These are phyloP conservation scores for Odontesthes bonariensis DNA, from an alignment of 2,113 vertebrate species.

Conservation along the genomic window DNA sequence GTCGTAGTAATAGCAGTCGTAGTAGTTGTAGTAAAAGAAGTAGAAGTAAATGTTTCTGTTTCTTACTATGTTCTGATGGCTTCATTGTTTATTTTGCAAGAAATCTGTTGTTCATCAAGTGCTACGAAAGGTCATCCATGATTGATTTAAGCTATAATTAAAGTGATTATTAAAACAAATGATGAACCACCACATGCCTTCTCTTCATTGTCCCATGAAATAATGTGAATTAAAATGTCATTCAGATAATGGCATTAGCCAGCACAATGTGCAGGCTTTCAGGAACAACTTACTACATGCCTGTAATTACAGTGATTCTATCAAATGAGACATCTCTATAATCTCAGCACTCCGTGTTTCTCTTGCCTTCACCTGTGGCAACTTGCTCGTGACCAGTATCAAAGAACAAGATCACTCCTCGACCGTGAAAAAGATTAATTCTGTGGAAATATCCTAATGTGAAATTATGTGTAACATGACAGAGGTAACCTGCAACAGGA, in stretches of 20 bases:
- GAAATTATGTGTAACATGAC: slow-evolving; percentile 78
- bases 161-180: slow-evolving; percentile 66
- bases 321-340: slow-evolving; percentile 70
- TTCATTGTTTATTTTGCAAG: slow-evolving; percentile 42
- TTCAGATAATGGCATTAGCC: slow-evolving; percentile 58
- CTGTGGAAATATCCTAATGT: slow-evolving; percentile 64
- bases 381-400: slow-evolving; percentile 64
- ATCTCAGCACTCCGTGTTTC: slow-evolving; percentile 26
- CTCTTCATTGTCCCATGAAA: slow-evolving; percentile 49
- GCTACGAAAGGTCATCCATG: slow-evolving; percentile 54
- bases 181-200: slow-evolving; percentile 38
- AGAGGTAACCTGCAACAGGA: slow-evolving; percentile 64
- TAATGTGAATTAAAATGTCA: slow-evolving; percentile 53
- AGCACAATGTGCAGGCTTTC: slow-evolving; percentile 26
- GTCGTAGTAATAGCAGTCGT: background rate
- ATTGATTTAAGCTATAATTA: slow-evolving; percentile 66
- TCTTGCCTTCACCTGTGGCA: slow-evolving; percentile 63
- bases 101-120: slow-evolving; percentile 31
- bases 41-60: background rate
- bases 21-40: background rate
- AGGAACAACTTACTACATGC: slow-evolving; percentile 42
- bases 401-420: slow-evolving; percentile 58
- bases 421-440: slow-evolving; percentile 65
- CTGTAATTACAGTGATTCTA: slow-evolving; percentile 69
- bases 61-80: slow-evolving; percentile 40